These are phyloP conservation scores for Sinocyclocheilus grahami DNA, from an alignment of 2,113 vertebrate genomes.

Conservation along the genomic window DNA sequence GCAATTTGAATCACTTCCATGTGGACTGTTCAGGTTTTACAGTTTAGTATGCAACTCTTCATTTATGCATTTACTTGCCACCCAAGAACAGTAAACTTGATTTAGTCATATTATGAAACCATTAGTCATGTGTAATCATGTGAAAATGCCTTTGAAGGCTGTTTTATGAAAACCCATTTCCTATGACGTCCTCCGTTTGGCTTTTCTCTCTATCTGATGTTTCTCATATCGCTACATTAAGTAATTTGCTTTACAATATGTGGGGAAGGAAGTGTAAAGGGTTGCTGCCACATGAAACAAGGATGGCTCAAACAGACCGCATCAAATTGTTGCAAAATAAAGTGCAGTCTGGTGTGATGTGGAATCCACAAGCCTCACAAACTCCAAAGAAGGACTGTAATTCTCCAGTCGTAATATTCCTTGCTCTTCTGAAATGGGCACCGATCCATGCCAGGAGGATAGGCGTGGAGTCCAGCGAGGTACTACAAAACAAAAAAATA, in stretches of 20 bases:
- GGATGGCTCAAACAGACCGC: background rate
- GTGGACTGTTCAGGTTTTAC: background rate
- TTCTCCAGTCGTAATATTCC: background rate
- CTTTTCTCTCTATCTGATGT: background rate
- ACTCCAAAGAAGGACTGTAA: conserved; percentile 8
- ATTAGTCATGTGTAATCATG: background rate
- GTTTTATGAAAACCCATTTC: background rate
- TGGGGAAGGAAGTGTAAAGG: background rate
- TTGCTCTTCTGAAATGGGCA: conserved; percentile 13
- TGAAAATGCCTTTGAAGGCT: background rate
- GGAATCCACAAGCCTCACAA: background rate
- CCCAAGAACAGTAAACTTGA: background rate
- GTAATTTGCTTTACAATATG: conserved; percentile 1
- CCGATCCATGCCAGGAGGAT: background rate
- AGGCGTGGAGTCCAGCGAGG: background rate
- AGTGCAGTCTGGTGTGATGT: background rate
- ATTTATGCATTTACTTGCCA: background rate
- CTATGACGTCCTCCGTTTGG: background rate
- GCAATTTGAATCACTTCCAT: background rate
- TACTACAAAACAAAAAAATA: background rate
- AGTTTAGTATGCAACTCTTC: background rate
- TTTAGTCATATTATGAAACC: background rate
- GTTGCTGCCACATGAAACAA: background rate
- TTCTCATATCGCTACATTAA: conserved; percentile 4
- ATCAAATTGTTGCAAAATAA: background rate